A percentile compares a stretch with the other conserved stretches of the same genome.
These are phyloP conservation scores for Meandrusa payeni DNA, from an alignment of 2,888 invertebrate genomes.

Conservation along the genomic window DNA sequence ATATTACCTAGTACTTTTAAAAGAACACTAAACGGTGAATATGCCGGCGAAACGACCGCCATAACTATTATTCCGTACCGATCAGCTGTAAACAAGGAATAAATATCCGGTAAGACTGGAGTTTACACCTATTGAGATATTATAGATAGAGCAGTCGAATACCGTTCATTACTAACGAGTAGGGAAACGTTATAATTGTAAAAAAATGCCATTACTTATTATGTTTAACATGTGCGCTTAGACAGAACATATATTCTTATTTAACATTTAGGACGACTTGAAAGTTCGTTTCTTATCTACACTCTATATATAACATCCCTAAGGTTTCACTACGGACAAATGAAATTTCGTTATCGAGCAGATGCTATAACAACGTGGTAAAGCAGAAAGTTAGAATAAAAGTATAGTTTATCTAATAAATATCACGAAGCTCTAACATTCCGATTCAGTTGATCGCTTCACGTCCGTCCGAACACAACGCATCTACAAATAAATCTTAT, in stretches of 20 bases:
- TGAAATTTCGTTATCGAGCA: constrained; percentile 6
- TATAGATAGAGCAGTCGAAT: constrained; percentile 24
- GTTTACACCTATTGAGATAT: constrained; percentile 20
- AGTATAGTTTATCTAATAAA: constrained; percentile 22
- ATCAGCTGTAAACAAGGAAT: constrained; percentile 22
- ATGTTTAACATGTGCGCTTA: constrained; percentile 21
- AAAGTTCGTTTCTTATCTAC: constrained; percentile 11
- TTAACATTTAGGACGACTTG: constrained; percentile 11
- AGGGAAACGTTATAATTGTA: too few species aligned
- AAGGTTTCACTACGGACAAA: constrained; percentile 15
- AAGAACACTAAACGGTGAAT: constrained; percentile 70
- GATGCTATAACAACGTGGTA: constrained; percentile 4
- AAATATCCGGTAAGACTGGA: constrained; percentile 18
- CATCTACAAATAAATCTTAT: constrained; percentile 38
- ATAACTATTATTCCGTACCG: constrained; percentile 28
- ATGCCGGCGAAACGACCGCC: constrained; percentile 35
- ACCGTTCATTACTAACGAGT: too few species aligned
- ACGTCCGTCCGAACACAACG: constrained; percentile 10
- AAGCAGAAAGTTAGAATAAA: constrained; percentile 16
- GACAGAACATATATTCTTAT: constrained; percentile 14
- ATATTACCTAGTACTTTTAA: constrained; percentile 52
- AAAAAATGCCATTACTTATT: constrained; percentile 10
- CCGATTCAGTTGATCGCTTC: constrained; percentile 7
- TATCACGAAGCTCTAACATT: constrained; percentile 23
- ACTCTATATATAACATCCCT: constrained; percentile 23